Percentiles rank a stretch among this genome's conserved stretches.
phyloP scores from a whole-genome alignment of 2,888 invertebrate genomes.

The Trichogramma evanescens region DNA sequence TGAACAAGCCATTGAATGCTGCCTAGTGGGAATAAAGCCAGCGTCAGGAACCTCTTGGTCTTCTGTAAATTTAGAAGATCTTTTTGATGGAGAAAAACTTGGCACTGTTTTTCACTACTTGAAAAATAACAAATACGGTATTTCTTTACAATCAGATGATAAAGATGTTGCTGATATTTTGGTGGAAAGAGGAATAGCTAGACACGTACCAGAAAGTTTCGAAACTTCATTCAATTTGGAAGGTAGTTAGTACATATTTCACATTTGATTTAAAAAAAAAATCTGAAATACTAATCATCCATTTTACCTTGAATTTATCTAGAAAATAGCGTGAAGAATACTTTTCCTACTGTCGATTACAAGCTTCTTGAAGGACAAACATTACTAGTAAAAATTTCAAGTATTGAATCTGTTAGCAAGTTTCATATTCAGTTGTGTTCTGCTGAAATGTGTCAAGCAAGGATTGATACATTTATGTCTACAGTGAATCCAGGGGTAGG shows the following conservation, averaged over 20 bases:
- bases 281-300: too few species aligned
- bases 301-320: too few species aligned
- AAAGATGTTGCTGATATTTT: constrained; percentile 50
- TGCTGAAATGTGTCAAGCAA: constrained; percentile 34
- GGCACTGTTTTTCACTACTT: constrained; percentile 54
- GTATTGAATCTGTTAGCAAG: constrained; percentile 44
- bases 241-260: too few species aligned
- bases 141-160: constrained; percentile 50
- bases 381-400: constrained; percentile 45
- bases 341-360: constrained; percentile 37
- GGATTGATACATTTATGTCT: constrained; percentile 34
- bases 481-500: constrained; percentile 33
- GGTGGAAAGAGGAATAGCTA: constrained; percentile 51
- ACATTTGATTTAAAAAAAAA: too few species aligned
- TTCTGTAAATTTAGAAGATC: constrained; percentile 49
- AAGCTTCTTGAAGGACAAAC: constrained; percentile 47
- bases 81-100: constrained; percentile 56
- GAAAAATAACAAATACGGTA: constrained; percentile 49
- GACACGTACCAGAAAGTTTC: too few species aligned
- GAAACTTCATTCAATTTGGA: too few species aligned
- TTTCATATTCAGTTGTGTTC: constrained; percentile 48
- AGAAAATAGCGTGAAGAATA: too few species aligned
- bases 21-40: constrained; percentile 57
- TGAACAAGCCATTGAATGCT: constrained; percentile 64
- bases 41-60: constrained; percentile 55